Conservation (phyloP, 1,140 invertebrate species). For the Panagrolaimus sp. region DNA sequence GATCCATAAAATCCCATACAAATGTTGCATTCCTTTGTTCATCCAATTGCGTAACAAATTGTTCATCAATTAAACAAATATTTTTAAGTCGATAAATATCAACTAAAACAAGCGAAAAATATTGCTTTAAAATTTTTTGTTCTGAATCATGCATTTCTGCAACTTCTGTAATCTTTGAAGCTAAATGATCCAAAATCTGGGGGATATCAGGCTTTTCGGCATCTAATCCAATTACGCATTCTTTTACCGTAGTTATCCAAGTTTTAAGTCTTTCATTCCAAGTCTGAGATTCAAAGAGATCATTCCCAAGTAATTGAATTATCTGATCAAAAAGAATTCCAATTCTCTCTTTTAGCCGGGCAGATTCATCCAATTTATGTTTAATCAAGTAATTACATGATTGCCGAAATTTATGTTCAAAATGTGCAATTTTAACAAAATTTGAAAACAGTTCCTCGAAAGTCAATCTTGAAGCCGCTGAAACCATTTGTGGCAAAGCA, state of each 20-base stretch:
- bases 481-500: neutral
- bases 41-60: neutral
- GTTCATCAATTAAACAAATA: neutral
- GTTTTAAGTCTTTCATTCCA: slow-evolving; percentile 2
- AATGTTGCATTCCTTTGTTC: neutral
- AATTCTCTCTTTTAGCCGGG: slow-evolving; percentile 25
- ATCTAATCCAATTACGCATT: slow-evolving; percentile 23
- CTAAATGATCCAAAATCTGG: slow-evolving; percentile 29
- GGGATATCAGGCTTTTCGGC: slow-evolving; percentile 11
- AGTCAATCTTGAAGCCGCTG: neutral
- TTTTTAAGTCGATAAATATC: neutral
- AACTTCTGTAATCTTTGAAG: slow-evolving; percentile 26
- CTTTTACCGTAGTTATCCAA: slow-evolving; percentile 22
- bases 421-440: slow-evolving; percentile 29
- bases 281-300: slow-evolving; percentile 14
- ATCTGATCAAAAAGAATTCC: slow-evolving; percentile 36
- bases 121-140: neutral
- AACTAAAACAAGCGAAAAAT: neutral
- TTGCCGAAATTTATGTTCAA: slow-evolving; percentile 45
- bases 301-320: slow-evolving; percentile 22
- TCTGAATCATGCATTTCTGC: neutral
- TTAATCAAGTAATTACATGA: slow-evolving; percentile 28
- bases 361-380: slow-evolving; percentile 26
- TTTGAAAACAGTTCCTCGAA: neutral
- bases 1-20: neutral